A percentile compares a stretch with the other conserved stretches of the same genome.
phyloP scores from a whole-genome alignment of 2,797 vertebrate genomes.

The Thaleichthys pacificus region DNA sequence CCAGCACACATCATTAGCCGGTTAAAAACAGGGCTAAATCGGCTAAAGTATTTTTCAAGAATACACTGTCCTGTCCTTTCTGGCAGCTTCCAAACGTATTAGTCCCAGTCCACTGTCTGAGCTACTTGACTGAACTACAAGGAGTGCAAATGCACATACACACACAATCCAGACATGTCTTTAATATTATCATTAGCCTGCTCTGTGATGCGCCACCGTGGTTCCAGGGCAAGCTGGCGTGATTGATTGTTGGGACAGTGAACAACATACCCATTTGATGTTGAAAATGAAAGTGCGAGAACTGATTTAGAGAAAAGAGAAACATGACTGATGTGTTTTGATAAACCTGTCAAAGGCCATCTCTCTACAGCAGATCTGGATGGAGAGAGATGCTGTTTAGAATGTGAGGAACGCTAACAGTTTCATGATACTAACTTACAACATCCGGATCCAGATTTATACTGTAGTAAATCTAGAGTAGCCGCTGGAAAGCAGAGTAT shows the following conservation, averaged over 20 bases:
- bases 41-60: conserved; percentile 17
- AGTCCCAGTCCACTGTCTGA: not conserved
- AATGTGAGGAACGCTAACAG: conserved; percentile 26
- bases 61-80: conserved; percentile 38
- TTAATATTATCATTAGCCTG: conserved; percentile 9
- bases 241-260: conserved; percentile 34
- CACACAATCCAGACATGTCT: conserved; percentile 9
- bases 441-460: conserved; percentile 40
- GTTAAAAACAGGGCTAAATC: conserved; percentile 31
- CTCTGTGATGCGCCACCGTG: not conserved
- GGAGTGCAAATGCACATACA: conserved; percentile 9
- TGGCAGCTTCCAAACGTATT: not conserved
- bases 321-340: conserved; percentile 39
- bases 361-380: conserved; percentile 12
- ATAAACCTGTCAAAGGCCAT: conserved; percentile 39
- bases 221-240: conserved; percentile 17
- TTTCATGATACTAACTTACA: conserved; percentile 46
- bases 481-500: not conserved
- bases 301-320: conserved; percentile 29
- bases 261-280: conserved; percentile 31
- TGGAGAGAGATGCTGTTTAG: conserved; percentile 15
- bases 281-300: conserved; percentile 22
- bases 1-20: conserved; percentile 43
- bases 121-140: not conserved
- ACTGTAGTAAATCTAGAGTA: conserved; percentile 50